Evolutionary conservation across 2,888 invertebrate species (phyloP).

Genomic region (Epirrhoe alternata): DNA sequence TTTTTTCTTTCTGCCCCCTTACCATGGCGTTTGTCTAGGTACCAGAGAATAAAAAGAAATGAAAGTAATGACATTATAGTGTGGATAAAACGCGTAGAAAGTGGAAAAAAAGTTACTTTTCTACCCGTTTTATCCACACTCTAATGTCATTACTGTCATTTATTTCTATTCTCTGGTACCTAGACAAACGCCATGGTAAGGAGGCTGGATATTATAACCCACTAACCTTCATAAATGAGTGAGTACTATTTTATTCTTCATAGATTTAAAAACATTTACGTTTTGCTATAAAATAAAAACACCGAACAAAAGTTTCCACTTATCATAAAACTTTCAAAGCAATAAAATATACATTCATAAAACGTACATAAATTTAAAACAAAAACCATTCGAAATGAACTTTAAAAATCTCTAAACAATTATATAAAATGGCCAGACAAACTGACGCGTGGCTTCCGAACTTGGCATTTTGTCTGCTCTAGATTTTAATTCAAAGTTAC

Average conservation of each 20-base stretch:
- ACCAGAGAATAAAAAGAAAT: no score
- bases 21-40: no score
- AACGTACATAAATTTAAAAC: slow-evolving; percentile 29
- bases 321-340: slow-evolving; percentile 14
- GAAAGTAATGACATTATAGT: no score
- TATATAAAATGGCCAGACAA: neutral
- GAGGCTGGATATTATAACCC: no score
- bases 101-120: no score
- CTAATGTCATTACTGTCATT: no score
- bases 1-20: no score
- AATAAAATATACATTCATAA: slow-evolving; percentile 17
- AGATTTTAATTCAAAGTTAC: neutral
- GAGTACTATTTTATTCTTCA: neutral
- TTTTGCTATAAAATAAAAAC: neutral
- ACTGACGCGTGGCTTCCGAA: neutral
- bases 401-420: slow-evolving; percentile 33
- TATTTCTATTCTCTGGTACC: no score
- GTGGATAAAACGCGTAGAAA: no score
- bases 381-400: slow-evolving; percentile 34
- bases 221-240: neutral
- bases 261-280: neutral
- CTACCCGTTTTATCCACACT: no score
- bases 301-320: slow-evolving; percentile 1
- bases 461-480: neutral
- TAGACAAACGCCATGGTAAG: no score